Conservation (phyloP, 2,797 vertebrate genomes). For the Cyprinella venusta region DNA sequence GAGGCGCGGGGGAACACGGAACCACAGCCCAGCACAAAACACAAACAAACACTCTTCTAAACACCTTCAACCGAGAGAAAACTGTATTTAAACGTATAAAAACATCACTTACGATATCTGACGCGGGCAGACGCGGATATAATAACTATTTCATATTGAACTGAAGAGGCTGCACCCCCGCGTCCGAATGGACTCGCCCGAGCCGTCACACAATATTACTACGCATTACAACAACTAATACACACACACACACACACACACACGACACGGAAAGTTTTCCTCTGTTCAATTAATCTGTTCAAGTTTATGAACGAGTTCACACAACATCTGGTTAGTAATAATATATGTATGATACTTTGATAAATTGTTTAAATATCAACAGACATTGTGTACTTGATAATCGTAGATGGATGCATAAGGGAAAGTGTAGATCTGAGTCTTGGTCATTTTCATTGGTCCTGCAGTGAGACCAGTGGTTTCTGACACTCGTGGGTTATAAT, state of each 20-base stretch:
- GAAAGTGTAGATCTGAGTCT: not conserved
- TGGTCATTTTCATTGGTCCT: not conserved
- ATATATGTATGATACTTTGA: not conserved
- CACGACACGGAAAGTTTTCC: not conserved
- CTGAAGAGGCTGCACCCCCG: not conserved
- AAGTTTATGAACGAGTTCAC: not conserved
- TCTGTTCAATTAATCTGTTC: not conserved
- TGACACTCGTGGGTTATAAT: not conserved
- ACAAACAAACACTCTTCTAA: not conserved
- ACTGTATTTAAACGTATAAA: rapidly evolving
- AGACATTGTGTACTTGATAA: not conserved
- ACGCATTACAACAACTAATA: not conserved
- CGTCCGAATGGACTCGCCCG: constrained; percentile 22
- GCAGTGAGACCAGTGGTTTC: not conserved
- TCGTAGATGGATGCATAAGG: not conserved
- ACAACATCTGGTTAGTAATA: not conserved
- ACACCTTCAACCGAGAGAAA: not conserved
- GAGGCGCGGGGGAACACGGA: constrained; percentile 14
- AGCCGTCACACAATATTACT: not conserved
- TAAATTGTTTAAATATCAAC: not conserved
- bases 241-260: not conserved
- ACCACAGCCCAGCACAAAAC: not conserved
- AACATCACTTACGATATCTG: not conserved
- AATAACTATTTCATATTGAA: not conserved
- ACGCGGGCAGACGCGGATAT: rapidly evolving